A percentile compares a stretch with the other conserved stretches of the same genome.
Evolutionary conservation across 2,888 invertebrate species (phyloP).

Genomic region (Hyposoter didymator): DNA sequence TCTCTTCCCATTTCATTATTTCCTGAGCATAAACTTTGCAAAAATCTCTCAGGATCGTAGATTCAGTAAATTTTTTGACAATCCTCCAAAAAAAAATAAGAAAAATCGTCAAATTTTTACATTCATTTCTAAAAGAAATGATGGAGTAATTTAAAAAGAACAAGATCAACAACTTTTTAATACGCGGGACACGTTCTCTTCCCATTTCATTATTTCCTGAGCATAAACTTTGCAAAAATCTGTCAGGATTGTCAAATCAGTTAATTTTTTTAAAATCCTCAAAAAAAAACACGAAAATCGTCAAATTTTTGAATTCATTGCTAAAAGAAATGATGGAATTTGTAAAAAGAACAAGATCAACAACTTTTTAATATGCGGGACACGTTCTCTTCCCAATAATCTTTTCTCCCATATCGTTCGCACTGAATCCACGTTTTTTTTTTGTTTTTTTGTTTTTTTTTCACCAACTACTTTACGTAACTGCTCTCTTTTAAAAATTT

Average conservation of each 20-base stretch:
- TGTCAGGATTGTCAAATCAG: no score
- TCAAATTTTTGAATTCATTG: not conserved
- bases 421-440: not conserved
- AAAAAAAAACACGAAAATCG: no score
- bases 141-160: not conserved
- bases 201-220: not conserved
- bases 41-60: no score
- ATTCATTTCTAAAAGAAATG: not conserved
- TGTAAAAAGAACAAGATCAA: not conserved
- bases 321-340: not conserved
- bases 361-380: not conserved
- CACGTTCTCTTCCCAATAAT: conserved; percentile 1
- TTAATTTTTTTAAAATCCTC: no score
- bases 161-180: not conserved
- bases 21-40: no score
- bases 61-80: no score
- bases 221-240: no score
- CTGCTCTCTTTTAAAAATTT: conserved; percentile 17
- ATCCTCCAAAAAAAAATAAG: no score
- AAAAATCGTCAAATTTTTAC: not conserved
- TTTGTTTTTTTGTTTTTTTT: conserved; percentile 50
- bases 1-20: not conserved
- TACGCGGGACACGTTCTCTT: not conserved
- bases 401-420: not conserved
- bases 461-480: conserved; percentile 72